phyloP scores from a whole-genome alignment of 2,888 invertebrate genomes.

The Sphecodes monilicornis region DNA sequence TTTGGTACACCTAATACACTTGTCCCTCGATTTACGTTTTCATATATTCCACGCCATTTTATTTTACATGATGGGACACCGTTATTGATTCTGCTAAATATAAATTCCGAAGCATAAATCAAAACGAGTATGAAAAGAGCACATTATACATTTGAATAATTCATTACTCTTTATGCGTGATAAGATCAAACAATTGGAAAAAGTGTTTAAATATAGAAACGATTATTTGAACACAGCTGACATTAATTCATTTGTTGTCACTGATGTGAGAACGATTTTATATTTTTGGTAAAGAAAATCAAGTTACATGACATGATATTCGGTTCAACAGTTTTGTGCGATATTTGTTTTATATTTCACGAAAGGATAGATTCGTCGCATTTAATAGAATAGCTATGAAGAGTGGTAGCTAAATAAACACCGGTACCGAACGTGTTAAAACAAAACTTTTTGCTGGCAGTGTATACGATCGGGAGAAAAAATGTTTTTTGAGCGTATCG shows the following conservation, averaged over 20 bases:
- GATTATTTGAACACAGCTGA: background rate
- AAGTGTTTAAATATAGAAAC: background rate
- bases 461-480: background rate
- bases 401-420: background rate
- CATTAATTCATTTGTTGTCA: background rate
- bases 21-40: background rate
- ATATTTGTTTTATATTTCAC: background rate
- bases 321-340: background rate
- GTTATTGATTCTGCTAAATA: background rate
- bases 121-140: background rate
- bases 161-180: background rate
- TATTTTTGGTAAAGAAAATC: background rate
- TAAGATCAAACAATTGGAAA: background rate
- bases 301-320: background rate
- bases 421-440: background rate
- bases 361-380: background rate
- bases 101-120: background rate
- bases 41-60: background rate
- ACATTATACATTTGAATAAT: background rate
- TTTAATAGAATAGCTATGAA: background rate
- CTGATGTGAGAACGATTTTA: background rate
- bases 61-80: background rate
- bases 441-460: background rate
- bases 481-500: background rate
- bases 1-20: conserved; percentile 8